Evolutionary conservation across 2,113 vertebrate genomes (phyloP), one percentile per base, ranked within the genome.

Genomic region (Datnioides undecimradiatus): DNA sequence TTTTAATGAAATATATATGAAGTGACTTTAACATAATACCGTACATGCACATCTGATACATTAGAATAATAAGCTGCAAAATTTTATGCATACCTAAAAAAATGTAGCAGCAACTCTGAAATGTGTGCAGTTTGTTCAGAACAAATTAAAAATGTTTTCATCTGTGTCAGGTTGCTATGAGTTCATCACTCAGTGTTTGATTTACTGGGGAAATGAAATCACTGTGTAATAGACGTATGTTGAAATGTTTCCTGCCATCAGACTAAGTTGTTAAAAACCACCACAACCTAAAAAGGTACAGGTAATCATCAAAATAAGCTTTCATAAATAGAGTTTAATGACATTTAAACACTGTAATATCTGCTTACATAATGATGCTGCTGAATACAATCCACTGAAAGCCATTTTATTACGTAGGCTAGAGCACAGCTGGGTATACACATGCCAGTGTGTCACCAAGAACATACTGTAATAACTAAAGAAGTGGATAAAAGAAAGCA

Each of bases 291-390:
- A 17, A 69, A 25, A 41, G 5, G 2, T 12, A 55, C 45, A 34
- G 33, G 5, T 21, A 45, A 34, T 8, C 19, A 29, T 33, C 17
- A 51, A 57, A 43, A 36, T 10, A 57, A 54, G 21, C 7, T n/a
- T n/a, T n/a, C n/a, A n/a, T n/a, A n/a, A 40, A 21, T n/a, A 19
- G 1, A 27, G 29, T 38, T 58, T 16, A 2, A 57, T 64, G 52
- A 36, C 59, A 55, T 46, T 23, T 3, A 23, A 43, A 45, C n/a
- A 40, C 1, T 29, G 13, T 21, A 27, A 65, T 21, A 60, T n/a
- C 64, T 57, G 41, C 73, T 88, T 76, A 74, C 8, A 27, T 86
- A 72, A 82, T 29, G 40, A 60, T 45, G 41, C 46, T 51, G 17
- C 6, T 29, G n/a, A 17, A n/a, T 14, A 19, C 29, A 8, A 33